phyloP scores from a whole-genome alignment of 2,888 invertebrate species.

The Dryomyza anilis region DNA sequence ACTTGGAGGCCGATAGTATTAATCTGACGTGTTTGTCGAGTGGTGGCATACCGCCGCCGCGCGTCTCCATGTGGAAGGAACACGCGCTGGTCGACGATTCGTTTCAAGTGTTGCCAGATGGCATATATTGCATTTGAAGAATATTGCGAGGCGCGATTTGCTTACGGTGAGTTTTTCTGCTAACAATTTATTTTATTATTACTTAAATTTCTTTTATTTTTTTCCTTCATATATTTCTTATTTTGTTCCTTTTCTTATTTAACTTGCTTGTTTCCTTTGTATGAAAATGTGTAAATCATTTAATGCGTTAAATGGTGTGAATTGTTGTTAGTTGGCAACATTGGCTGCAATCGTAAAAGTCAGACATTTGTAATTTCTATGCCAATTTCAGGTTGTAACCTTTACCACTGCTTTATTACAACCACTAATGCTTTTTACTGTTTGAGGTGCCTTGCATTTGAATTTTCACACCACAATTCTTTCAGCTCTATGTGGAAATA shows the following conservation, averaged over 20 bases:
- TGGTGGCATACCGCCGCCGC: conserved; percentile 72
- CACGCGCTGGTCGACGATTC: conserved; percentile 71
- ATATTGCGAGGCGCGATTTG: conserved; percentile 58
- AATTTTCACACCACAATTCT: too few species aligned
- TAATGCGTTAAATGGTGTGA: too few species aligned
- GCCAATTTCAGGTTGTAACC: too few species aligned
- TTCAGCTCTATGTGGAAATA: too few species aligned
- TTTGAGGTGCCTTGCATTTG: too few species aligned
- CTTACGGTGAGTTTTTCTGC: conserved; percentile 52
- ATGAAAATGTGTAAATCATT: too few species aligned
- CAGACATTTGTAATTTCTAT: too few species aligned
- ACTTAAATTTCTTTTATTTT: too few species aligned
- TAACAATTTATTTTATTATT: background rate
- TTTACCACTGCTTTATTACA: too few species aligned
- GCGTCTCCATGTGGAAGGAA: conserved; percentile 75
- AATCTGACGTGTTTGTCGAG: conserved; percentile 78
- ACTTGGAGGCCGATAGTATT: conserved; percentile 78
- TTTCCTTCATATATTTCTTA: background rate
- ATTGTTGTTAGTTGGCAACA: background rate
- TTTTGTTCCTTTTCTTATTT: background rate
- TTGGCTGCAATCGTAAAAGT: too few species aligned
- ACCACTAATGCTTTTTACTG: too few species aligned
- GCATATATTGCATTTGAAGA: conserved; percentile 57
- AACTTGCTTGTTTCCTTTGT: too few species aligned
- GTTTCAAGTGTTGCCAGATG: conserved; percentile 59